phyloP scores from a whole-genome alignment of 2,113 vertebrate genomes.

The Gobio gobio region DNA sequence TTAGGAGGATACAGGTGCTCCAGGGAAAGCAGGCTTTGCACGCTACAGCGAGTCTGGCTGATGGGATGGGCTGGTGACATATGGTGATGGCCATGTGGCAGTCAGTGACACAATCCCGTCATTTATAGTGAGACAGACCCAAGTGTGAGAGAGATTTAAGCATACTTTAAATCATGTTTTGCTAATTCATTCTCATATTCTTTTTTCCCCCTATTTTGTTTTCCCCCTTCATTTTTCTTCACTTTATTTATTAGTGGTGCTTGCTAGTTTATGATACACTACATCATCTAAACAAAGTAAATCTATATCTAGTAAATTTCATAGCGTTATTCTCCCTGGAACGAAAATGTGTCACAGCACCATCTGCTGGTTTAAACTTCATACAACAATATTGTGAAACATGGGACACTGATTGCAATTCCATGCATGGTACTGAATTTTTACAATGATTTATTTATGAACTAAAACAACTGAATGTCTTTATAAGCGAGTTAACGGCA shows the following conservation, averaged over 20 bases:
- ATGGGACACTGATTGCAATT: not conserved
- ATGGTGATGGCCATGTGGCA: constrained; percentile 64
- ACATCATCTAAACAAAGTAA: not conserved
- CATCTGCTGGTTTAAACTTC: constrained; percentile 48
- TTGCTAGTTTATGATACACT: too few relatives aligned
- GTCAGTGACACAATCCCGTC: constrained; percentile 61
- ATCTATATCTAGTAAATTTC: not conserved
- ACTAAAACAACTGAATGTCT: too few relatives aligned
- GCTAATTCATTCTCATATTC: not conserved
- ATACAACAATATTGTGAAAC: not conserved
- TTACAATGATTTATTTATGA: not conserved
- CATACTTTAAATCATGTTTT: not conserved
- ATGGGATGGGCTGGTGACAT: constrained; percentile 67
- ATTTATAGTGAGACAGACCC: constrained; percentile 53
- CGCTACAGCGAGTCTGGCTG: constrained; percentile 54
- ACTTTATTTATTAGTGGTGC: too few relatives aligned
- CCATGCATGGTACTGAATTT: not conserved
- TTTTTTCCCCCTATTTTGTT: not conserved
- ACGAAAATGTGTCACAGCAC: constrained; percentile 34
- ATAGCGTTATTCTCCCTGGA: not conserved
- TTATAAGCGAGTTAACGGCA: too few relatives aligned
- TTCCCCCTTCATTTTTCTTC: not conserved
- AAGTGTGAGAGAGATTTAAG: not conserved
- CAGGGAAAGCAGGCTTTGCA: constrained; percentile 36
- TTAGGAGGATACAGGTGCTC: constrained; percentile 39